Percentiles rank a stretch among this genome's conserved stretches.
These are phyloP conservation scores for Bursaphelenchus okinawaensis DNA, from an alignment of 2,888 invertebrate genomes.

Conservation along the genomic window DNA sequence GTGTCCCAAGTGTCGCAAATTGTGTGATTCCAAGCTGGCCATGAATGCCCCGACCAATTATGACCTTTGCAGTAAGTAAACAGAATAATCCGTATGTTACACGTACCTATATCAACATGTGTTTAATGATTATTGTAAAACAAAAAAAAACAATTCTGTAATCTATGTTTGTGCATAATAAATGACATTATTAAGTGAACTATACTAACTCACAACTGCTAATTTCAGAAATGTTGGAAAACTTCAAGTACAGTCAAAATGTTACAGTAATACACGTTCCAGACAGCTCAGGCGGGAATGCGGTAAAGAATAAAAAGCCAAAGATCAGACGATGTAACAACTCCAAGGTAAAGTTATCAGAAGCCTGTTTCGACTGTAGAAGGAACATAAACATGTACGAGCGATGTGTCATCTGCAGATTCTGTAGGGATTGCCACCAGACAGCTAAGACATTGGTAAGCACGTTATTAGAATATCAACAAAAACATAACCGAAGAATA, in stretches of 20 bases:
- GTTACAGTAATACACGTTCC: slow-evolving; percentile 26
- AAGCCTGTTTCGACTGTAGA: slow-evolving; percentile 9
- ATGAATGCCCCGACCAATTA: slow-evolving; percentile 48
- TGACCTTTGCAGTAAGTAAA: slow-evolving; percentile 49
- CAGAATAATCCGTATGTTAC: slow-evolving; percentile 5
- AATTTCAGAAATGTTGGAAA: slow-evolving; percentile 42
- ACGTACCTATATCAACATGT: not conserved
- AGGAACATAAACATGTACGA: not conserved
- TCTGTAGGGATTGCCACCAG: not conserved
- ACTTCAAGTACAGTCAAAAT: slow-evolving; percentile 25
- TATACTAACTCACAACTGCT: too few species aligned
- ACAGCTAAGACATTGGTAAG: slow-evolving; percentile 4
- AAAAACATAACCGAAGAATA: too few species aligned
- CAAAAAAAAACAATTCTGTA: not conserved
- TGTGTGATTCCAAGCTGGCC: slow-evolving; percentile 35
- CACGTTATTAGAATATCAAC: too few species aligned
- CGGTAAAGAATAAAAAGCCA: not conserved
- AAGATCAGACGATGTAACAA: not conserved
- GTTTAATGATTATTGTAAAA: too few species aligned
- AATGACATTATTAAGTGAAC: too few species aligned
- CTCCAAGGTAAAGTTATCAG: not conserved
- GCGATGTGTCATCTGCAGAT: not conserved
- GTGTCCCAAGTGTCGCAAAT: slow-evolving; percentile 46
- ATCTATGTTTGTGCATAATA: too few species aligned
- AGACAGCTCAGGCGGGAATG: not conserved